A percentile compares a stretch with the other conserved stretches of the same genome.
phyloP scores from a whole-genome alignment of 2,888 invertebrate species.

The Cosmia trapezina region DNA sequence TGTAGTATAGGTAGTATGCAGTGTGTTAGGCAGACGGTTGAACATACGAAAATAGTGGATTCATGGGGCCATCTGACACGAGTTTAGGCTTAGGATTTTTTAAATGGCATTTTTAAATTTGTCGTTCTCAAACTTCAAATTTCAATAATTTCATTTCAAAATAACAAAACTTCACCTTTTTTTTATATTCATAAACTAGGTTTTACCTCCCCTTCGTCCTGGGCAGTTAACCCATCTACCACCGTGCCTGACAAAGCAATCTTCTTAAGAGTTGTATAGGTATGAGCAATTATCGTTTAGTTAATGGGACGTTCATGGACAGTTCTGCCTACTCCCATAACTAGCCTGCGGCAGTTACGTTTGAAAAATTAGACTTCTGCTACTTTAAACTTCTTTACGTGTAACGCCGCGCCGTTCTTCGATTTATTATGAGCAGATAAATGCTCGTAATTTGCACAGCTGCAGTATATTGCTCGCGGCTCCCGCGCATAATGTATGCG shows the following conservation, averaged over 20 bases:
- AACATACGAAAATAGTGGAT: too few species aligned
- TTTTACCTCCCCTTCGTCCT: neutral
- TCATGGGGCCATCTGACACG: too few species aligned
- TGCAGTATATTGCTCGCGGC: conserved; percentile 40
- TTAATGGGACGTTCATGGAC: conserved; percentile 5
- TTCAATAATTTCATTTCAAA: too few species aligned
- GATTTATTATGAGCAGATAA: conserved; percentile 59
- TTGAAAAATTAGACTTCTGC: conserved; percentile 31
- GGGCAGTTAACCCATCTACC: too few species aligned
- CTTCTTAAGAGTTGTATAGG: too few species aligned
- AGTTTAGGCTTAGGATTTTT: too few species aligned
- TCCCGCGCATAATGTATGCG: conserved; percentile 38
- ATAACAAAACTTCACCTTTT: too few species aligned
- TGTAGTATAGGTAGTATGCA: too few species aligned
- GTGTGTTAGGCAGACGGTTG: too few species aligned
- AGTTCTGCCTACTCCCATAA: neutral
- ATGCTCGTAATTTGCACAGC: conserved; percentile 57
- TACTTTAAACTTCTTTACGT: conserved; percentile 24
- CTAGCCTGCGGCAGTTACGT: neutral
- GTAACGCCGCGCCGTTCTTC: conserved; percentile 36
- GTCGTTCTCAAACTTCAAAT: too few species aligned
- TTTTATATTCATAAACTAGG: too few species aligned
- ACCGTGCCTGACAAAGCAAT: neutral
- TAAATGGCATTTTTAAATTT: too few species aligned
- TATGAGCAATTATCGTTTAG: conserved; percentile 9